phyloP scores from a whole-genome alignment of 2,888 invertebrate genomes.

The Scaptomyza parva region DNA sequence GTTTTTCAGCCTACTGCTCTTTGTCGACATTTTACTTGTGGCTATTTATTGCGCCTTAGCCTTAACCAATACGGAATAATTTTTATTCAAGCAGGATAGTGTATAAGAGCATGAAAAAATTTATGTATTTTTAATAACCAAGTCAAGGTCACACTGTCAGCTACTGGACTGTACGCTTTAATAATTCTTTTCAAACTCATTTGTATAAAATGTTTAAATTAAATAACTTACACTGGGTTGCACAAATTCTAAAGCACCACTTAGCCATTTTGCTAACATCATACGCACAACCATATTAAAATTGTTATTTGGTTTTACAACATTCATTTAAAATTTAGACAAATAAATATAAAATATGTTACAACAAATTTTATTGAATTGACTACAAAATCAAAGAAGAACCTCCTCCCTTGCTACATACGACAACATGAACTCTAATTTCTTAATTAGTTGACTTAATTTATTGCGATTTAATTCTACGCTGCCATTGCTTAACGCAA shows the following conservation, averaged over 20 bases:
- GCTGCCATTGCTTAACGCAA: constrained; percentile 86
- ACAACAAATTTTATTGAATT: constrained; percentile 25
- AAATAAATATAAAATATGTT: constrained; percentile 4
- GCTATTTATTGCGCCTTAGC: neutral
- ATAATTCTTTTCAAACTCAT: neutral
- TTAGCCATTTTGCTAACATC: constrained; percentile 7
- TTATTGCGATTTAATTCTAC: constrained; percentile 86
- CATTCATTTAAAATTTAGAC: constrained; percentile 17
- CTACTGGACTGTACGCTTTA: too few species aligned
- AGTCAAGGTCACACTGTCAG: neutral
- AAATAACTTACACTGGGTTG: constrained; percentile 15
- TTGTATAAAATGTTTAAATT: neutral
- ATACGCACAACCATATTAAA: neutral
- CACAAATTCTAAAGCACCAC: constrained; percentile 1
- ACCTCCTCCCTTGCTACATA: constrained; percentile 79
- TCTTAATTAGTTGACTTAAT: constrained; percentile 87
- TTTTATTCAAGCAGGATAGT: neutral
- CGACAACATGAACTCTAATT: constrained; percentile 90
- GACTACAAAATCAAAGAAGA: constrained; percentile 38
- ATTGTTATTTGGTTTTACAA: neutral
- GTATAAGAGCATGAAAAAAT: neutral
- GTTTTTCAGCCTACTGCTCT: neutral
- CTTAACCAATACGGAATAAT: neutral
- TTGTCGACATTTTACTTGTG: neutral
- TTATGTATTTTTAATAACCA: neutral